Percentiles rank a stretch among this genome's conserved stretches.
Evolutionary conservation across 1,140 invertebrate species (phyloP).

Genomic region (Drosophila parabipectinata): DNA sequence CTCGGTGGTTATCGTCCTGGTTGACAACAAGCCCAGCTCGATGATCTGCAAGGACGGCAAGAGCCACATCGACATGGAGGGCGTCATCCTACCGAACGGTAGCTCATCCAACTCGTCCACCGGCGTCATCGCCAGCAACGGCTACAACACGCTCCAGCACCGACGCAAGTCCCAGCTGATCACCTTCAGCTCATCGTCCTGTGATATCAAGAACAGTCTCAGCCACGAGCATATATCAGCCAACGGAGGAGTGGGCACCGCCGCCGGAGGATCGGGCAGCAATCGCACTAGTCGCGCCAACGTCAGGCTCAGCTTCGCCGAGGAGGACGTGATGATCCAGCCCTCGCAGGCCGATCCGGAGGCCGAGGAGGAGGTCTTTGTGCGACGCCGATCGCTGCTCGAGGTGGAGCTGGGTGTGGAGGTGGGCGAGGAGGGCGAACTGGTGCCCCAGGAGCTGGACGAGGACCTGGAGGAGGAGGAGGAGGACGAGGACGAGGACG

Average conservation of each 20-base stretch:
- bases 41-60: slow-evolving; percentile 83
- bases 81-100: slow-evolving; percentile 53
- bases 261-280: slow-evolving; percentile 8
- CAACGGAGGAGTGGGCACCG: neutral
- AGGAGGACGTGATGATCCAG: slow-evolving; percentile 78
- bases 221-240: slow-evolving; percentile 73
- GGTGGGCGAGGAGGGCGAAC: slow-evolving; percentile 71
- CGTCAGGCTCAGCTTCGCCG: slow-evolving; percentile 73
- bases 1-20: slow-evolving; percentile 83
- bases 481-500: slow-evolving; percentile 51
- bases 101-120: slow-evolving; percentile 29
- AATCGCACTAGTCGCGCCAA: slow-evolving; percentile 58
- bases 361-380: slow-evolving; percentile 67
- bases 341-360: slow-evolving; percentile 40
- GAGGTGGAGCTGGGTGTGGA: slow-evolving; percentile 80
- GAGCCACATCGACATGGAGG: slow-evolving; percentile 57
- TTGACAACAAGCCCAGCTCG: slow-evolving; percentile 83
- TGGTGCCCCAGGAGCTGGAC: slow-evolving; percentile 45
- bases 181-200: slow-evolving; percentile 78
- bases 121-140: slow-evolving; percentile 35
- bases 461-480: slow-evolving; percentile 62
- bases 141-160: slow-evolving; percentile 73
- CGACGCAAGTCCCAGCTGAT: slow-evolving; percentile 79
- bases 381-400: slow-evolving; percentile 66
- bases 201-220: slow-evolving; percentile 83